These are phyloP conservation scores for Atherix ibis DNA, from an alignment of 2,888 invertebrate genomes.

Conservation along the genomic window DNA sequence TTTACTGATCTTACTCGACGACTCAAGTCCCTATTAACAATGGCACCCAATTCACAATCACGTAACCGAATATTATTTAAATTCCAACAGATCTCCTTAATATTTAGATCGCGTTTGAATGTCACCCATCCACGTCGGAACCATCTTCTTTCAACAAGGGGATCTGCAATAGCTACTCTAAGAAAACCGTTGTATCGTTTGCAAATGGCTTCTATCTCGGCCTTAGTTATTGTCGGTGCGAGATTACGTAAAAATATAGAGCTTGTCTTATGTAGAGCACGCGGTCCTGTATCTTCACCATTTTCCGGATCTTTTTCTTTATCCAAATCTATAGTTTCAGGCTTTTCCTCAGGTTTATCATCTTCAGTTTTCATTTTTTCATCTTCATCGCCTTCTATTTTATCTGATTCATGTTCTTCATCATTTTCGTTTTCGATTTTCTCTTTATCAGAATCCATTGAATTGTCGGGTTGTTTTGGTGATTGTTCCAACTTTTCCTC, in stretches of 20 bases:
- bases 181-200: slow-evolving; percentile 85
- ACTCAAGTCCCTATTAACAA: slow-evolving; percentile 92
- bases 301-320: slow-evolving; percentile 33
- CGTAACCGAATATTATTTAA: slow-evolving; percentile 72
- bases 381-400: slow-evolving; percentile 11
- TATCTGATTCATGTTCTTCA: slow-evolving; percentile 15
- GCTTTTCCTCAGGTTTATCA: slow-evolving; percentile 11
- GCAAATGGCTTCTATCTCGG: slow-evolving; percentile 92
- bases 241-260: slow-evolving; percentile 94
- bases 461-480: too few species aligned
- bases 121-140: slow-evolving; percentile 97
- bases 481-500: too few species aligned
- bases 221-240: slow-evolving; percentile 88
- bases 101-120: slow-evolving; percentile 89
- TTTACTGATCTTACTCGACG: slow-evolving; percentile 84
- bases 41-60: slow-evolving; percentile 44
- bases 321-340: slow-evolving; percentile 34
- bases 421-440: slow-evolving; percentile 30
- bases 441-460: too few species aligned
- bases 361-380: slow-evolving; percentile 11
- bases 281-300: slow-evolving; percentile 35
- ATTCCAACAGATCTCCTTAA: slow-evolving; percentile 99
- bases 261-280: slow-evolving; percentile 84
- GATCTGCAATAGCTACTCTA: slow-evolving; percentile 92
- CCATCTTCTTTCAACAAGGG: slow-evolving; percentile 90